Evolutionary conservation across 2,888 invertebrate species (phyloP), one percentile per base, ranked within the genome.

Genomic region (Apoderus coryli): DNA sequence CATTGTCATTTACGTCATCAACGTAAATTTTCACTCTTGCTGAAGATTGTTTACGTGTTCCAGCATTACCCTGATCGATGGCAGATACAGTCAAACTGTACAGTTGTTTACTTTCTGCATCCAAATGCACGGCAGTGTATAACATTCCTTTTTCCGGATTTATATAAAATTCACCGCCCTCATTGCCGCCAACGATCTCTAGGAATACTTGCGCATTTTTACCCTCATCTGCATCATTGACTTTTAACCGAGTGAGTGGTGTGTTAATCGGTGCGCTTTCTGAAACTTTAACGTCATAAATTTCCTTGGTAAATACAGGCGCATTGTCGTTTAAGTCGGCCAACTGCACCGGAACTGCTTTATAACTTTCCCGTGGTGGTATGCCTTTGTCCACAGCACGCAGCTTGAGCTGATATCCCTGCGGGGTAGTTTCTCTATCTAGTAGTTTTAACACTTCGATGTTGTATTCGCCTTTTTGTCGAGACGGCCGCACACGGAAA

Each of bases 1-100:
- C 81, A 57, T 93, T 92, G 57, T 95, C 93, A 58, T 96, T 95
- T 31, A 84, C 80, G 59, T 93, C 93, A 31, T 80, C 63, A 3
- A 95, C 76, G 47, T 78, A 73, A 29, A 95, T 76, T 60, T 84
- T 81, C 1, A 95, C 84, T 61, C 86, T 85, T 1, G 88, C 88
- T 2, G 88, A 86, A 3, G 85, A 85, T 52, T 85, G 84, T 47
- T 84, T 79, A 27, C 86, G 64, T 9, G 78, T 74, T 2, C 84
- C 84, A 1, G 74, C 72, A 52, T 84, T 78, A 2, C 85, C 81
- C 50, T 82, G 84, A 56, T 90, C 90, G 19, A 85, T 74, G 1
- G 90, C 90, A 5, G 85, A 80, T 6, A 92, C 85, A 1, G 88
- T 89, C 24, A 92, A 61, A 10, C 82, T 81, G 53, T 90, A 89